These are phyloP conservation scores for Thaumetopoea pityocampa DNA, from an alignment of 1,140 invertebrate species.

Conservation along the genomic window DNA sequence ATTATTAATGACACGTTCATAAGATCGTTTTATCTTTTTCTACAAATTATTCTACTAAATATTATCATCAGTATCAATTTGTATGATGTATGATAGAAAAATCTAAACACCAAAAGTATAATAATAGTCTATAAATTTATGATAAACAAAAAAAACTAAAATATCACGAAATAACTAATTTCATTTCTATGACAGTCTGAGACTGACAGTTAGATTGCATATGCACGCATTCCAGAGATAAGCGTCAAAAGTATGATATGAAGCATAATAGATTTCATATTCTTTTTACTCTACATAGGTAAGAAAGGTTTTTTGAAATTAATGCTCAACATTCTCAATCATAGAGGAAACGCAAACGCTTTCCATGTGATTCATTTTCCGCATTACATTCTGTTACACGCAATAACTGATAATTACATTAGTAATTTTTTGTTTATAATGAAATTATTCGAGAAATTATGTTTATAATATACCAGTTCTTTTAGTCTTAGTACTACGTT, in stretches of 20 bases:
- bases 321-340: neutral
- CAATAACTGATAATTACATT: constrained; percentile 13
- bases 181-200: constrained; percentile 48
- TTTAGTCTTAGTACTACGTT: too few relatives aligned
- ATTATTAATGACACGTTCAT: constrained; percentile 65
- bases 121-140: constrained; percentile 48
- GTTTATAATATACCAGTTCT: too few relatives aligned
- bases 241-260: neutral
- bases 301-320: neutral
- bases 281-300: neutral
- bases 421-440: too few relatives aligned
- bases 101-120: constrained; percentile 49
- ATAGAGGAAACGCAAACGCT: neutral
- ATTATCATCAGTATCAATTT: constrained; percentile 43
- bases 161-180: constrained; percentile 47
- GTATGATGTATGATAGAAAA: constrained; percentile 37
- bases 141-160: constrained; percentile 68
- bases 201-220: constrained; percentile 44
- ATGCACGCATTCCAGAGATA: constrained; percentile 5
- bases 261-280: constrained; percentile 1
- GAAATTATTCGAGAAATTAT: too few relatives aligned
- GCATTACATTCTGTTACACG: constrained; percentile 44
- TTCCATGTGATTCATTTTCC: constrained; percentile 22
- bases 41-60: constrained; percentile 31
- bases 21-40: constrained; percentile 42